Base-by-base conservation (phyloP, 2,888 invertebrate genomes). In the Helicoverpa assulta region DNA sequence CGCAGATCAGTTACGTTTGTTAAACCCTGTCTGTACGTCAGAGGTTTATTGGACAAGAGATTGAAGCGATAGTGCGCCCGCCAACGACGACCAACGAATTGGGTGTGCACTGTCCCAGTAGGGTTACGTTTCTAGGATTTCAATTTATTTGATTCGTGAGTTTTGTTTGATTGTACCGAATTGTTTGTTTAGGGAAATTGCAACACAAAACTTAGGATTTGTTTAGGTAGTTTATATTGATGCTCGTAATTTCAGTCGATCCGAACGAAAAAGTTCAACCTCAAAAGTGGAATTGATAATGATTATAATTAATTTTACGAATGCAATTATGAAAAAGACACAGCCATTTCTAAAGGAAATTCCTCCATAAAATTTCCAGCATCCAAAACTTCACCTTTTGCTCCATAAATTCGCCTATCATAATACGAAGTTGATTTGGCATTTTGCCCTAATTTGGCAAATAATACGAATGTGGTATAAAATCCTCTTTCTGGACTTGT, bases 41-140 rank as follows among this genome's bases (percentile, higher is more conserved):
- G 85, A 88, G 87, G 89, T 90, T 91, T 91, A 92, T 91, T 90
- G 92, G 92, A 92, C 91, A 89, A 86, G 87, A 93, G 94, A 94
- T 94, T 85, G 91, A 85, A 87, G 88, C 83, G 93, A 94, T 94
- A 93, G 91, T 81, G 62, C 85, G 93, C 89, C 93, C 92, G 91
- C 92, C 92, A 90, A 92, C 92, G 91, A 87, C 78, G 91, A 82
- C 76, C 72, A 79, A 79, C 72, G 81, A 71, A 71, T 78, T 79
- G 81, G 77, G 73, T 77, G 81, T 68, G 68, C 67, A 55, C 58
- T 52, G 65, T 64, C 62, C 62, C 58, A 56, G 70, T 63, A 70
- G 60, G 77, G 80, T 80, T 65, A 67, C 33, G 51, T 79, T 76
- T 75, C 82, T 83, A 82, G 78, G 74, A 78, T 73, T 58, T 50